Conservation (phyloP, 2,113 vertebrate species). For the Xiphorhynchus elegans region DNA sequence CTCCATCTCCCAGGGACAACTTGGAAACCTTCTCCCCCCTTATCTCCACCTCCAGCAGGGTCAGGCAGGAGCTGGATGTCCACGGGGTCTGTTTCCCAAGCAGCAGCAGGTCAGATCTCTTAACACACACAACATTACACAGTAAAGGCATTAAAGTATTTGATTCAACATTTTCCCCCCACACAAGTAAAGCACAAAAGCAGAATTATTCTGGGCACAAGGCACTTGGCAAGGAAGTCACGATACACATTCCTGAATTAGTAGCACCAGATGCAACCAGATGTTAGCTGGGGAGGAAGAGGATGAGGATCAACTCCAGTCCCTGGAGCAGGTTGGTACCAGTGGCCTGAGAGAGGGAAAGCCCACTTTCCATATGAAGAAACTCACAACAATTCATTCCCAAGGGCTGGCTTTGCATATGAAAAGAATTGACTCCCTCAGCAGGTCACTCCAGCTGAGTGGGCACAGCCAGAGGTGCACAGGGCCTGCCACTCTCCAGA, state of each 20-base stretch:
- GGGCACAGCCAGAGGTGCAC: background rate
- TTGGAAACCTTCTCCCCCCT: background rate
- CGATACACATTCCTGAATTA: background rate
- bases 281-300: background rate
- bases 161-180: too few species aligned
- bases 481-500: background rate
- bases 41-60: background rate
- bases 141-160: background rate
- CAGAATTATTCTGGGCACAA: background rate
- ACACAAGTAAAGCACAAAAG: background rate
- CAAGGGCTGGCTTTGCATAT: background rate
- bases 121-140: background rate
- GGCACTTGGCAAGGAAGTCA: background rate
- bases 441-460: background rate
- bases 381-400: background rate
- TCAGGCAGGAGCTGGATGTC: background rate
- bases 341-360: background rate
- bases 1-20: background rate
- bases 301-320: background rate
- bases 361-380: background rate
- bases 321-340: background rate
- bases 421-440: background rate
- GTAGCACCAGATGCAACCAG: background rate
- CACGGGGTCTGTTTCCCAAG: background rate
- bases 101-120: background rate